Base-by-base conservation (phyloP, 2,797 vertebrate species). In the Alauda arvensis region DNA sequence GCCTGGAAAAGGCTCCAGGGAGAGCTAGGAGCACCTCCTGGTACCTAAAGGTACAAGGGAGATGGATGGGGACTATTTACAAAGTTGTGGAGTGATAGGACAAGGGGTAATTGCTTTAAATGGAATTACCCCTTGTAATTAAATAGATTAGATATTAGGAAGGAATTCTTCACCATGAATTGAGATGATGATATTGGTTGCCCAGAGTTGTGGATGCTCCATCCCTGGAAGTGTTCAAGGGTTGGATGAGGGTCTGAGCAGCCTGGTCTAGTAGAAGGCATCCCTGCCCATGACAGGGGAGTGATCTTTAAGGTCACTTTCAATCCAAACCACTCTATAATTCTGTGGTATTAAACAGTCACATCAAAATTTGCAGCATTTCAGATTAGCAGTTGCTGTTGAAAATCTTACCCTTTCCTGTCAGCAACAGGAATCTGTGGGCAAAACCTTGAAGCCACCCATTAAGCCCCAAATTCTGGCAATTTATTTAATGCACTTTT, bases 401-500 rank as follows among this genome's bases (percentile, higher is more conserved):
- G n/a, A 74, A 86, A 89, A 91, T 19, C 29, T 72, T 59, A 49
- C 19, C 15, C 8, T 17, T 46, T 78, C 89, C 77, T 89, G 14
- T 63, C 57, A 79, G 29, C 23, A 89, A 28, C 4, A 52, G 33
- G 28, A 71, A 55, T 59, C 33, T 61, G 10, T 23, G 17, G 20
- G 31, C 48, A 72, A 77, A 93, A 85, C 13, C 9, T 59, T 49
- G 18, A 66, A 69, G 1, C 1, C 8, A 26, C 19, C 33, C 18
- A 52, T 31, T 56, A 33, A 49, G 3, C 4, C 19, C 8, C 15
- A 57, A 13, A 57, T 70, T 34, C 34, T 76, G 59, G 2, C 23
- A 83, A 56, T 63, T 37, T 23, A 56, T 87, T 80, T 76, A 11
- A 11, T 66, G 29, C 42, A 53, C 23, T 34, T 85, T 83, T 57